Conservation (phyloP, 2,113 vertebrate species). For the Alces alces region DNA sequence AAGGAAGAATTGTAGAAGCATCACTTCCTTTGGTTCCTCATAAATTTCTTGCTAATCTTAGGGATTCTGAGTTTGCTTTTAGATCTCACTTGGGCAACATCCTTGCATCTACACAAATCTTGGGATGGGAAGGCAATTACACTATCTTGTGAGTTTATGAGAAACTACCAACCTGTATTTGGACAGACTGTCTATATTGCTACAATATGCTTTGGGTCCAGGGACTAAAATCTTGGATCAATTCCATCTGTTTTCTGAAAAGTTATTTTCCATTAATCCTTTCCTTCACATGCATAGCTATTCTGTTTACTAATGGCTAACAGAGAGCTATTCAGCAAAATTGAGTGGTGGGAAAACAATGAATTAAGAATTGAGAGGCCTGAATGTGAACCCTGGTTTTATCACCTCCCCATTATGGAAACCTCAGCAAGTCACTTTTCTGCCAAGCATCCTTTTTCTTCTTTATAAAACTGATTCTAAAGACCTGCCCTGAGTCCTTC, state of each 20-base stretch:
- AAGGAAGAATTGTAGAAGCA: not conserved
- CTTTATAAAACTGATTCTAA: not conserved
- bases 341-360: not conserved
- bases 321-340: not conserved
- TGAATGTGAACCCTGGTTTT: not conserved
- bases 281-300: not conserved
- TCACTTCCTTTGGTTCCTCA: not conserved
- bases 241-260: not conserved
- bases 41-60: not conserved
- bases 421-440: not conserved
- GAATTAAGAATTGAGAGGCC: not conserved
- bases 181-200: not conserved
- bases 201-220: not conserved
- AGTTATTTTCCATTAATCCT: not conserved
- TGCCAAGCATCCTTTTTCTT: not conserved
- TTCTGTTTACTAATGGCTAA: not conserved
- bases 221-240: not conserved
- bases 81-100: not conserved
- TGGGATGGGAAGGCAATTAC: not conserved
- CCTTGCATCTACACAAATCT: not conserved
- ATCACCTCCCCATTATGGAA: not conserved
- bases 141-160: not conserved
- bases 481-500: not conserved
- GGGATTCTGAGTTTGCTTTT: not conserved
- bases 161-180: not conserved